Evolutionary conservation across 2,113 vertebrate genomes (phyloP), one percentile per base, ranked within the genome.

Genomic region (Butorides virescens): DNA sequence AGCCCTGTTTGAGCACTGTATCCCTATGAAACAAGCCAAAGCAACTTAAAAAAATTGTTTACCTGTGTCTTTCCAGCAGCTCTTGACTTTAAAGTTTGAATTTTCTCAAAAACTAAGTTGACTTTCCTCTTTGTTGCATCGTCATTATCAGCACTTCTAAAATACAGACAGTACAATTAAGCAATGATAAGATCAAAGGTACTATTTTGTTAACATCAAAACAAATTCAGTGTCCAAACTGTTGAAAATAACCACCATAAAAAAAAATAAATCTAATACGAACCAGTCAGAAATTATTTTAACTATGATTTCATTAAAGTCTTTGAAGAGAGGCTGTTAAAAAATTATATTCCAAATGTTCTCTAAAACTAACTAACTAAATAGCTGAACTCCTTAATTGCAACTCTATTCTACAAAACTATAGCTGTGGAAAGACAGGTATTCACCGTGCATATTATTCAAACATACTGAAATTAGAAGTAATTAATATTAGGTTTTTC

Each of bases 61-160:
- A 97, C 98, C 94, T 98, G 99, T 0, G 97, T 83, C 34, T 96
- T 98, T 39, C 98, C 98, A 22, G 99, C 98, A 74, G 99, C 99
- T 91, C 99, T 98, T 83, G 99, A 99, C 97, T 99, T 99, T 95
- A 99, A 97, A 15, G 99, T 99, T 97, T 99, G 99, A 93, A 99
- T 99, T 98, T 99, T 99, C 98, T 99, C 99, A 97, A 99, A 99
- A 86, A 99, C 99, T 67, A 99, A 97, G 98, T 99, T 99, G 96
- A 99, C 99, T 96, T 99, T 99, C 92, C 98, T 98, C 97, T 99
- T 99, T 2, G 99, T 99, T 2, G 98, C 98, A 96, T 99, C 99
- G 5, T 99, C 99, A 17, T 98, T 99, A 96, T 99, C 99, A 4
- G 94, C 97, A 95, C 98, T 99, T 90, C 99, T 99, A 95, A 84